phyloP scores from a whole-genome alignment of 2,113 vertebrate species.

The Hippocampus mohnikei region DNA sequence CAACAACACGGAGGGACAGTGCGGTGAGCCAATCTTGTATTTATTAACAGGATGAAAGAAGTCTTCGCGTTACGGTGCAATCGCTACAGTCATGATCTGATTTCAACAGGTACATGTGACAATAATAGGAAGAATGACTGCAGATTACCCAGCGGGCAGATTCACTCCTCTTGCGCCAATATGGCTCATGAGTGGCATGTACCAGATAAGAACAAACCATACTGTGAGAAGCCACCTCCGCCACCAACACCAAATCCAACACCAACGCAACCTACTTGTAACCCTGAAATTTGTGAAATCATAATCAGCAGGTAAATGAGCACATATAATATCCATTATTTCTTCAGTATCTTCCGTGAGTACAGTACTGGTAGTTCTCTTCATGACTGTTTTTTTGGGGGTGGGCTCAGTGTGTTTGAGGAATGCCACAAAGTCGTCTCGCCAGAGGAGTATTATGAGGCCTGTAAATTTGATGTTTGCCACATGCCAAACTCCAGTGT shows the following conservation, averaged over 20 bases:
- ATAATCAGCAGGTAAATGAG: constrained; percentile 78
- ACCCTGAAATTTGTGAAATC: constrained; percentile 67
- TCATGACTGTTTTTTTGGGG: constrained; percentile 17
- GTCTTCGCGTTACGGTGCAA: neutral
- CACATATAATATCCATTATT: neutral
- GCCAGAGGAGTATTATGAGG: constrained; percentile 66
- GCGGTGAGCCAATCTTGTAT: constrained; percentile 75
- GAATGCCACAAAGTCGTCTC: constrained; percentile 69
- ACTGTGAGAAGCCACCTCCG: constrained; percentile 38
- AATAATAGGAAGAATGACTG: constrained; percentile 82
- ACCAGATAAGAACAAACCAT: neutral
- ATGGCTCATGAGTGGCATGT: constrained; percentile 79
- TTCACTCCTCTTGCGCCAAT: constrained; percentile 65
- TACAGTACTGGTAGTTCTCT: neutral
- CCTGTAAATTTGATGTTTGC: constrained; percentile 81
- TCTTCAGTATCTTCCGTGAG: neutral
- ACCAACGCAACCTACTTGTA: neutral
- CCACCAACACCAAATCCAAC: neutral
- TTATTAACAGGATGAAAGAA: neutral
- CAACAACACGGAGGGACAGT: constrained; percentile 90
- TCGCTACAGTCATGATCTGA: constrained; percentile 10
- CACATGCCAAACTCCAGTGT: neutral
- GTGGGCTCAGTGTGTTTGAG: constrained; percentile 73
- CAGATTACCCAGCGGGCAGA: constrained; percentile 64
- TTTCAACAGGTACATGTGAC: constrained; percentile 79